Percentiles rank a stretch among this genome's conserved stretches.
phyloP scores from a whole-genome alignment of 2,888 invertebrate genomes.

The Thymelicus acteon region DNA sequence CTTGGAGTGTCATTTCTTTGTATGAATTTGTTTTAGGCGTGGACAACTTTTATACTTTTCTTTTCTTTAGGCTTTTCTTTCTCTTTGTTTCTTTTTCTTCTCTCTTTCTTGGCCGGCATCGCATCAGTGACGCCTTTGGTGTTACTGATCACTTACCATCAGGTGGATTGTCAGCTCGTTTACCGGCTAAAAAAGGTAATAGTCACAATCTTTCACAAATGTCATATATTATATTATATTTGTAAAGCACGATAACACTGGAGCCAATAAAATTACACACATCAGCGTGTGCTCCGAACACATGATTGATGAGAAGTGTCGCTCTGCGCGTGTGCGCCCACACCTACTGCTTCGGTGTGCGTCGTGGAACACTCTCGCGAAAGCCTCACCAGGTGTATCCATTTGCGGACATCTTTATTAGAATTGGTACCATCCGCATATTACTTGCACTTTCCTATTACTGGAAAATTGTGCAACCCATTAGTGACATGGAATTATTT shows the following conservation, averaged over 20 bases:
- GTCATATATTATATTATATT: not conserved
- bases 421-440: slow-evolving; percentile 5
- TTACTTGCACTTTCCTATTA: slow-evolving; percentile 31
- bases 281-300: not conserved
- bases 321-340: no score
- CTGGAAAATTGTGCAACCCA: slow-evolving; percentile 14
- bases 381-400: slow-evolving; percentile 7
- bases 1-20: no score
- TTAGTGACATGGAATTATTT: not conserved
- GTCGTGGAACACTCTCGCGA: slow-evolving; percentile 8
- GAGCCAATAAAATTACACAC: not conserved
- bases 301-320: slow-evolving; percentile 21
- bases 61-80: no score
- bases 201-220: not conserved
- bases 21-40: no score
- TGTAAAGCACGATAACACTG: not conserved
- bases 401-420: slow-evolving; percentile 17
- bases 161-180: no score
- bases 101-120: no score
- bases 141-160: no score
- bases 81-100: no score
- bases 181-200: no score
- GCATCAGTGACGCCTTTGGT: no score
- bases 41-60: no score
- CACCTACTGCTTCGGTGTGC: no score